Conservation (phyloP, 30 jellyfish, hydroid and myxozoan species). For the Rhopilema esculentum region DNA sequence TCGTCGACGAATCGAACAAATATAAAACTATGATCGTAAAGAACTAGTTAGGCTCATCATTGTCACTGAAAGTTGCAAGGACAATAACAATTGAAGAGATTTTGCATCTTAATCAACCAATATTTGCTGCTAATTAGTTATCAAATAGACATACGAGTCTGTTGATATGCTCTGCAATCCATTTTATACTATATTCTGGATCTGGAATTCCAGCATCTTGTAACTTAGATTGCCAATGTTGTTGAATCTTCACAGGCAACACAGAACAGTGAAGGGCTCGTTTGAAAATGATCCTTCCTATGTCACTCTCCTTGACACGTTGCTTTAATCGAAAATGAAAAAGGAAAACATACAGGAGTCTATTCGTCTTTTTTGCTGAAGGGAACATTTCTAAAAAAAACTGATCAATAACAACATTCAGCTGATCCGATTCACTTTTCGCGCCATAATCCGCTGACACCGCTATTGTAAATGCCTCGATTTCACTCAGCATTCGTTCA, state of each 20-base stretch:
- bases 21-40: too few species aligned
- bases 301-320: neutral
- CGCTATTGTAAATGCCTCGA: neutral
- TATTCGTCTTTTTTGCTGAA: neutral
- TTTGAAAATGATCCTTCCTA: neutral
- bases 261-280: neutral
- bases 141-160: neutral
- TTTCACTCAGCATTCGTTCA: neutral
- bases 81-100: too few species aligned
- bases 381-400: too few species aligned
- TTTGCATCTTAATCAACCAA: neutral
- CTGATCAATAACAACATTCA: neutral
- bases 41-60: too few species aligned
- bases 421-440: neutral
- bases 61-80: too few species aligned
- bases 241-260: neutral
- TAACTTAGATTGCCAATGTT: conserved; percentile 57
- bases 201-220: conserved; percentile 47
- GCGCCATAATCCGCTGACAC: neutral
- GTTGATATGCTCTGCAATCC: conserved; percentile 50
- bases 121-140: neutral
- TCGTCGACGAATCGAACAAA: too few species aligned
- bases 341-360: neutral
- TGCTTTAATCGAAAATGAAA: neutral
- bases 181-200: conserved; percentile 68